Percentiles rank a stretch among this genome's conserved stretches.
Evolutionary conservation across 2,888 invertebrate genomes (phyloP).

Genomic region (Cheilosia variabilis): DNA sequence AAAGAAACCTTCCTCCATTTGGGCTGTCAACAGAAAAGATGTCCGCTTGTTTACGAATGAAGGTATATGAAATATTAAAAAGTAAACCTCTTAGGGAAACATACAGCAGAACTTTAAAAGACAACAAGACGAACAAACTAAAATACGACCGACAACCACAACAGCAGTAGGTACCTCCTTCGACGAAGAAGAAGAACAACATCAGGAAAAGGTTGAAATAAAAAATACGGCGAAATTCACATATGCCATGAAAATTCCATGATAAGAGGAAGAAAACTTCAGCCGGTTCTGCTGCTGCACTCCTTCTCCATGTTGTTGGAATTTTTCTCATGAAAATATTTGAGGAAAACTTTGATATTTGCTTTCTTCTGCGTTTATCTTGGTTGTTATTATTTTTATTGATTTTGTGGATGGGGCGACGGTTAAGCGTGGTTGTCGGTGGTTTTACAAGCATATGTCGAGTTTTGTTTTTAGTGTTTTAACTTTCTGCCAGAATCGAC

Average conservation of each 20-base stretch:
- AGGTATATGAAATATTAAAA: conserved; percentile 27
- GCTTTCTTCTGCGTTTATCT: conserved; percentile 64
- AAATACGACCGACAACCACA: not conserved
- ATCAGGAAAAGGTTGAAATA: not conserved
- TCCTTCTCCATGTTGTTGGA: conserved; percentile 35
- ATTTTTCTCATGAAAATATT: conserved; percentile 73
- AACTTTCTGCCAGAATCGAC: conserved; percentile 43
- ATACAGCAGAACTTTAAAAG: conserved; percentile 52
- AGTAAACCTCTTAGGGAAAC: conserved; percentile 56
- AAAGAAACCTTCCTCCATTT: too few relatives aligned
- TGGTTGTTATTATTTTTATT: conserved; percentile 73
- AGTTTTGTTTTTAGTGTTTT: conserved; percentile 50
- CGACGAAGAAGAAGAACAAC: conserved; percentile 6
- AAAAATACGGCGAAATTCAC: conserved; percentile 16
- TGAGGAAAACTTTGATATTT: conserved; percentile 69
- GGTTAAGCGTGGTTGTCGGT: conserved; percentile 30
- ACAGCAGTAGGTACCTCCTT: conserved; percentile 17
- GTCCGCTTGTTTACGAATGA: not conserved
- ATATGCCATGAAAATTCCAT: conserved; percentile 64
- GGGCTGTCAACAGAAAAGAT: not conserved
- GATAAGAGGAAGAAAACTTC: conserved; percentile 47
- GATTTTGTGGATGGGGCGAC: conserved; percentile 47
- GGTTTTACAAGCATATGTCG: conserved; percentile 63
- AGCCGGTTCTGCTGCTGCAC: conserved; percentile 10
- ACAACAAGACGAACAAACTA: conserved; percentile 21